Evolutionary conservation across 2,888 invertebrate species (phyloP), one percentile per base, ranked within the genome.

Genomic region (Tryphoninae sp.): DNA sequence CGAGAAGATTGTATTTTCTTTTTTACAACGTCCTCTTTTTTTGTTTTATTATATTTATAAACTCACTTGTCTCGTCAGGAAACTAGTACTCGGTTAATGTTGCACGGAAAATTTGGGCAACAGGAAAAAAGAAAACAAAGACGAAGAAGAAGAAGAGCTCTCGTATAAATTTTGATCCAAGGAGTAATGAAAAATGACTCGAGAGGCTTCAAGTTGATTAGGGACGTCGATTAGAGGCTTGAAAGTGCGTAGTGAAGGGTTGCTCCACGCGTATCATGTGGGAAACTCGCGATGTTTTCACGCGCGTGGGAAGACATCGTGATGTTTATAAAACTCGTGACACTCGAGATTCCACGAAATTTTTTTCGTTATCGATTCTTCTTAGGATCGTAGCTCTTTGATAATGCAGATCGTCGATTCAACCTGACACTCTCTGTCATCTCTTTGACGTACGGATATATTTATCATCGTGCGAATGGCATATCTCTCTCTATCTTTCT

Each of bases 131-230:
- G 64, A 33, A 33, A 33, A 4, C 26, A 33, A 33, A 6, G 6
- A 61, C n/a, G 23, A 45, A 71, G 23, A 71, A 71, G 42, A 40
- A 67, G 64, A 78, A 64, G 26, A 58, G 58, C 51, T 65, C 55
- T 67, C 22, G 59, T 40, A 64, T 42, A 19, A n/a, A 49, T 62
- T 71, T 55, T 23, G 53, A 58, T 7, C 72, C 49, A 62, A 62
- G 58, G 22, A 23, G 62, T 69, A 68, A 42, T 23, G 26, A 83
- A 86, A 85, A 86, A 84, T 77, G 64, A 65, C 84, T 87, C 86
- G 85, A 88, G 87, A 87, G 87, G 84, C 83, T 71, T 71, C 53
- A 65, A 49, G 64, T 68, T 68, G 87, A 87, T 86, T 84, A 84
- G 77, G 78, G 76, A 42, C 53, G 4, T 71, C 75, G 78, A 82